Evolutionary conservation across 2,113 vertebrate genomes (phyloP).

Genomic region (Phyllostomus hastatus): DNA sequence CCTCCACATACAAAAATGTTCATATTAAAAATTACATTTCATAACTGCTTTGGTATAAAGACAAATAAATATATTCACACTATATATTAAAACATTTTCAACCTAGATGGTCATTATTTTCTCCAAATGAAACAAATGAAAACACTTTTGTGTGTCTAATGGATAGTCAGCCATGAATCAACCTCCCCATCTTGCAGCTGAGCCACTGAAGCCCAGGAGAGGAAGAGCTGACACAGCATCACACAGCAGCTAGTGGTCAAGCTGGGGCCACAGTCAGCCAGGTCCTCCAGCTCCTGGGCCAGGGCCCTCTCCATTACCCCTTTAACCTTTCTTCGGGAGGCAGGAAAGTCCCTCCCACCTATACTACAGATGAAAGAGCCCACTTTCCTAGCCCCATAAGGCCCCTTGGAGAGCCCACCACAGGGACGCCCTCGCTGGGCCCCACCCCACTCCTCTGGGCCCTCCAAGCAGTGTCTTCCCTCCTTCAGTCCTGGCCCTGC

Average conservation of each 20-base stretch:
- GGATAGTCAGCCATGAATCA: no score
- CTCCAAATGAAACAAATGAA: neutral
- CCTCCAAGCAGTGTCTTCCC: neutral
- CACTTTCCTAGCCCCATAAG: neutral
- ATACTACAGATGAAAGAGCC: neutral
- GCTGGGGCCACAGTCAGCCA: neutral
- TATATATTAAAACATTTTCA: neutral
- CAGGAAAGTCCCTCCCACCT: neutral
- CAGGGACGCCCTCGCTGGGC: rapidly evolving
- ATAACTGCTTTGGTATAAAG: neutral
- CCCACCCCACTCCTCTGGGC: rapidly evolving
- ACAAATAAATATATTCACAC: neutral
- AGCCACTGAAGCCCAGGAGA: neutral
- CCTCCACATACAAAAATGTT: neutral
- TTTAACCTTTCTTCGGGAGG: neutral
- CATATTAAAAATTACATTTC: neutral
- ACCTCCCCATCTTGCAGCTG: neutral
- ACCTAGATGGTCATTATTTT: neutral
- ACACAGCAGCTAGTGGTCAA: no score
- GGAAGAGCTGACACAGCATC: rapidly evolving
- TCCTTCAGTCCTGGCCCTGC: neutral
- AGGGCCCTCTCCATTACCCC: neutral
- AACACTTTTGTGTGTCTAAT: neutral
- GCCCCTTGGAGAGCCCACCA: neutral
- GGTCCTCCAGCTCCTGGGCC: neutral